A percentile compares a stretch with the other conserved stretches of the same genome.
phyloP scores from a whole-genome alignment of 2,113 vertebrate species.

The Heloderma charlesbogerti region DNA sequence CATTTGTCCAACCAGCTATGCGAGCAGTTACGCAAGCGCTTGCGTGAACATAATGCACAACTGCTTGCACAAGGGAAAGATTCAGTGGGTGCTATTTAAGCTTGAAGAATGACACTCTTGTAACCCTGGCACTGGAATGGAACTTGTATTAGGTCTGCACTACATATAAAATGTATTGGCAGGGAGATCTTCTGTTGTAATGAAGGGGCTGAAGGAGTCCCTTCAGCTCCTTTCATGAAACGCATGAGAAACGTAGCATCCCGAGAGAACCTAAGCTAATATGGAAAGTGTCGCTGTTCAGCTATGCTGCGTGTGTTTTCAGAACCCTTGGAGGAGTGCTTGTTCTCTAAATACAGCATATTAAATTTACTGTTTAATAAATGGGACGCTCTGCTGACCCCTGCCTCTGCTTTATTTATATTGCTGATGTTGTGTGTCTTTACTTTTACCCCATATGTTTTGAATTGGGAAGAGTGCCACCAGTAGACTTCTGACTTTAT shows the following conservation, averaged over 20 bases:
- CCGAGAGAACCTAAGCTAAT: background rate
- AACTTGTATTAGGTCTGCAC: too few relatives aligned
- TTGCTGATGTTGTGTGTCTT: background rate
- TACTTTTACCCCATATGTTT: background rate
- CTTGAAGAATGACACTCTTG: too few relatives aligned
- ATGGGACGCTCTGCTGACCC: background rate
- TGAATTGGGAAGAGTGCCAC: constrained; percentile 36
- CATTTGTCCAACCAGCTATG: too few relatives aligned
- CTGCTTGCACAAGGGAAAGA: too few relatives aligned
- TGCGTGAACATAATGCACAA: too few relatives aligned
- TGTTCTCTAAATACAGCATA: constrained; percentile 26
- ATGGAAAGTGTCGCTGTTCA: background rate
- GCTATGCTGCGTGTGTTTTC: background rate
- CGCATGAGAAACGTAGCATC: background rate
- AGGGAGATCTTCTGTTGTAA: too few relatives aligned
- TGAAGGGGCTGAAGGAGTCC: too few relatives aligned
- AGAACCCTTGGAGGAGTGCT: constrained; percentile 37
- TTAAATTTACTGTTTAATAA: constrained; percentile 33
- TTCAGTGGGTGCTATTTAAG: too few relatives aligned
- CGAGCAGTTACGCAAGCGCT: too few relatives aligned
- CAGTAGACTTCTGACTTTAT: constrained; percentile 18
- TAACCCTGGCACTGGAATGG: background rate
- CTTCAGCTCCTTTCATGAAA: background rate
- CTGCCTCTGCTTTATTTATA: constrained; percentile 1
- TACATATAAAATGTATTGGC: background rate